Evolutionary conservation across 2,113 vertebrate genomes (phyloP), one percentile per base, ranked within the genome.

Genomic region (Lampris megalopsis): DNA sequence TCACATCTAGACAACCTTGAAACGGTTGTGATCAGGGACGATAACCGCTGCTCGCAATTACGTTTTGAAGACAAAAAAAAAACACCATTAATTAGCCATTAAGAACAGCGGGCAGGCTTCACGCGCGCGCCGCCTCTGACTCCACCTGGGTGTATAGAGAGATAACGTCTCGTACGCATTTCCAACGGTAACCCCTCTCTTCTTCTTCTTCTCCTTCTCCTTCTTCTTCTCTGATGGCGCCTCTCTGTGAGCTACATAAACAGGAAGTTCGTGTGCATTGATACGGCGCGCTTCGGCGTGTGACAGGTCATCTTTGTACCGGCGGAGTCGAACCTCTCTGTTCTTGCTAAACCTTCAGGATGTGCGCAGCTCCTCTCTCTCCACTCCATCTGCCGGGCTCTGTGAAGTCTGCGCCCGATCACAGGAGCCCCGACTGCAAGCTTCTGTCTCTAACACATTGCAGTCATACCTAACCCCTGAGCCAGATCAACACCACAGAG

Each of bases 291-390:
- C 72, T 90, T 85, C 80, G 66, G 84, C 7, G 77, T 83, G 81
- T 90, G 88, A 91, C 91, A 91, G 92, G 92, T 93, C 92, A 92
- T 82, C 89, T 93, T 89, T 91, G 89, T 89, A 90, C 78, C 59
- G 83, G 84, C 2, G 3, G 66, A 86, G 88, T 90, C 87, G 90
- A 90, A 92, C 92, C 89, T 91, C 86, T 90, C 88, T 91, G 90
- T 90, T 90, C 78, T 85, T 66, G 80, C 80, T 88, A 91, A 90
- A 92, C 86, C 91, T 91, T 85, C 86, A 86, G 83, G 91, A 87
- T 82, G 91, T 89, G 79, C 77, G 69, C 81, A 61, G 87, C 86
- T 84, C 75, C 85, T 88, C 89, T 88, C 85, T 88, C 89, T 88
- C 88, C 73, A 80, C 89, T 89, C 92, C 91, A 90, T 93, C 92